These are phyloP conservation scores for Brachirus orientalis DNA, from an alignment of 2,113 vertebrate genomes.

Conservation along the genomic window DNA sequence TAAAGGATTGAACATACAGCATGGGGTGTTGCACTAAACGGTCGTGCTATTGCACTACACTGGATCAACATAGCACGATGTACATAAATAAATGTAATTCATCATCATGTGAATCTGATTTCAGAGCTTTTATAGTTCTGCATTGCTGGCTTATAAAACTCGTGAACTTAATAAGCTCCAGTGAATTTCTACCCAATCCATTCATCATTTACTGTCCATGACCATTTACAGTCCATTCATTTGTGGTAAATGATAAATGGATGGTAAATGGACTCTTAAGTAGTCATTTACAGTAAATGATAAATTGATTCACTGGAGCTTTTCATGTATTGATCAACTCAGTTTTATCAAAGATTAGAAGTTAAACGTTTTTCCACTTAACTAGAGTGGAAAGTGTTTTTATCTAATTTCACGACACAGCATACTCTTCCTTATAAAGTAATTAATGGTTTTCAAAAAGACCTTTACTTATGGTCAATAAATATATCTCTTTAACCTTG, in stretches of 20 bases:
- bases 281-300: neutral
- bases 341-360: no score
- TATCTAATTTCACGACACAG: no score
- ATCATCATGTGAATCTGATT: no score
- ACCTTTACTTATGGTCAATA: neutral
- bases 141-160: neutral
- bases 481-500: neutral
- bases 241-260: neutral
- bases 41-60: no score
- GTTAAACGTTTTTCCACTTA: neutral
- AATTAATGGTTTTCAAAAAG: neutral
- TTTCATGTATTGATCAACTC: neutral
- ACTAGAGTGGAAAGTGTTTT: no score
- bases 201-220: neutral
- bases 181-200: neutral
- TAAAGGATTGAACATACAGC: no score
- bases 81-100: no score
- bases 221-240: neutral
- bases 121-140: no score
- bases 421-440: neutral
- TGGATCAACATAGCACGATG: no score
- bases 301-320: neutral
- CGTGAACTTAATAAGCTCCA: neutral
- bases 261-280: neutral
- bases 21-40: no score